These are phyloP conservation scores for Myotis yumanensis DNA, from an alignment of 2,113 vertebrate species.

Conservation along the genomic window DNA sequence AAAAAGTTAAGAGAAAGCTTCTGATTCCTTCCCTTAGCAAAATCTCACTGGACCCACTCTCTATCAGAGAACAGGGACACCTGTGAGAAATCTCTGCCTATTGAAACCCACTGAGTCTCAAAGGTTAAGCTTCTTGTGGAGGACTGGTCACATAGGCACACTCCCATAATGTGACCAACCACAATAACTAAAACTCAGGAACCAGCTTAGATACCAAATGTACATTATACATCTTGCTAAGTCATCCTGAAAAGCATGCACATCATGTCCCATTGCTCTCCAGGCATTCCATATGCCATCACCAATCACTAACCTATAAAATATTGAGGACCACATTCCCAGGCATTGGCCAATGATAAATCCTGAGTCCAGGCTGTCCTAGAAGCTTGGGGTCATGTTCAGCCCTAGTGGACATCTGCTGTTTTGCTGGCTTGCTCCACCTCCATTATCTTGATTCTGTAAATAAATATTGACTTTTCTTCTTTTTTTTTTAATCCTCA, in stretches of 20 bases:
- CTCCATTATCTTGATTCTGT: not conserved
- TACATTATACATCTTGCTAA: no score
- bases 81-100: not conserved
- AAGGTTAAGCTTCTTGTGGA: not conserved
- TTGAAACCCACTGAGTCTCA: not conserved
- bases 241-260: not conserved
- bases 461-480: not conserved
- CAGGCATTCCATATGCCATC: not conserved
- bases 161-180: not conserved
- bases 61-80: not conserved
- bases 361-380: not conserved
- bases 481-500: no score
- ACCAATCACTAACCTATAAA: not conserved
- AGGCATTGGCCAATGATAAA: not conserved
- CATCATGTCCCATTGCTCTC: not conserved
- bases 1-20: not conserved
- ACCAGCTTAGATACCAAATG: not conserved
- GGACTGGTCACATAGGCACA: not conserved
- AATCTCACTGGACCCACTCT: not conserved
- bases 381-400: not conserved
- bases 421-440: not conserved
- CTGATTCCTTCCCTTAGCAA: not conserved
- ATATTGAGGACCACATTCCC: not conserved
- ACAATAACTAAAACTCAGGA: not conserved
- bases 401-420: not conserved